phyloP scores from a whole-genome alignment of 2,888 invertebrate genomes.

The Hirtodrosophila trivittata region DNA sequence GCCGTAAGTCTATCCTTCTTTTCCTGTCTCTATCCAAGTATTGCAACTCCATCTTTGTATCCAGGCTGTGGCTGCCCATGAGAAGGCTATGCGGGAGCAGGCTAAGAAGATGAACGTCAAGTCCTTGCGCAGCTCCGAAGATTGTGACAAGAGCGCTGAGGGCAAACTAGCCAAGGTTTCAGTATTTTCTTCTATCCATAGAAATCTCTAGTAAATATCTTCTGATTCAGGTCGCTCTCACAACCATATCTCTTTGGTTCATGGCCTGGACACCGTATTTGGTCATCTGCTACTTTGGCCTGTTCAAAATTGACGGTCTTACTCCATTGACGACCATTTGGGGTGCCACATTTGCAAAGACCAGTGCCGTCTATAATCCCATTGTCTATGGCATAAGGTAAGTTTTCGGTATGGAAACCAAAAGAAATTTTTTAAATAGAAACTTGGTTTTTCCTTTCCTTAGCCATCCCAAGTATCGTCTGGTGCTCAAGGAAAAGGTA shows the following conservation, averaged over 20 bases:
- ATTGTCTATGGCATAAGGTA: constrained; percentile 96
- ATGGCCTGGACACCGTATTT: constrained; percentile 96
- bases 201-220: no score
- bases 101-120: constrained; percentile 97
- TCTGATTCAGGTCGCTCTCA: constrained; percentile 90
- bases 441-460: background rate
- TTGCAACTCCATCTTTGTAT: no score
- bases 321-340: constrained; percentile 93
- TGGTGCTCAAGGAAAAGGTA: constrained; percentile 85
- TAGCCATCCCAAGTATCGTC: constrained; percentile 87
- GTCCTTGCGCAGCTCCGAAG: constrained; percentile 91
- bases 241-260: constrained; percentile 95
- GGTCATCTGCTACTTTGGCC: constrained; percentile 91
- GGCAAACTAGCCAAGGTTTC: constrained; percentile 91
- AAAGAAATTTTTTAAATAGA: no score
- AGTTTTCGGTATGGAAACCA: constrained; percentile 17
- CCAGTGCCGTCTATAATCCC: constrained; percentile 95
- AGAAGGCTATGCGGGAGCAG: constrained; percentile 93
- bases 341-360: constrained; percentile 96
- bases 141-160: constrained; percentile 91
- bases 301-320: constrained; percentile 89
- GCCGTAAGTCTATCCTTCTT: constrained; percentile 83
- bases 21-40: constrained; percentile 69
- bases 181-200: no score
- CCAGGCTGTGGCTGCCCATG: constrained; percentile 86